phyloP scores from a whole-genome alignment of 2,113 vertebrate genomes.

The Calyptomena viridis region DNA sequence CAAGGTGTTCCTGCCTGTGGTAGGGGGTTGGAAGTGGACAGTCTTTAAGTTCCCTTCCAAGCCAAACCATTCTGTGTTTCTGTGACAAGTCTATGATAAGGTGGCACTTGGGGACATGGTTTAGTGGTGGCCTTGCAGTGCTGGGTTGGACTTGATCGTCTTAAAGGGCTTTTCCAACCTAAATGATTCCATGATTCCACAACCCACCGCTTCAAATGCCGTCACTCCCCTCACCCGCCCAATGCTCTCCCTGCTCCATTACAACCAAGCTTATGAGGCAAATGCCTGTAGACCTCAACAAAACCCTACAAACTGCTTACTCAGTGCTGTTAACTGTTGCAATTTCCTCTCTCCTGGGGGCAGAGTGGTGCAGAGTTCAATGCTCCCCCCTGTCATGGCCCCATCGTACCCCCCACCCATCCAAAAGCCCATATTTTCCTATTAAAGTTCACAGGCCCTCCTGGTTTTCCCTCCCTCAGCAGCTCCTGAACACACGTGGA shows the following conservation, averaged over 20 bases:
- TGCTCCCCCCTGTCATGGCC: neutral
- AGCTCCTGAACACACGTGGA: neutral
- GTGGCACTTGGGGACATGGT: neutral
- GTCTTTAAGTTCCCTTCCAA: neutral
- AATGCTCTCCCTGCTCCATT: neutral
- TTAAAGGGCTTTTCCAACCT: neutral
- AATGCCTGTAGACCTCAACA: neutral
- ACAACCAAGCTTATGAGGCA: neutral
- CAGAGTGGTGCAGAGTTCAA: neutral
- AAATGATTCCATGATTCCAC: neutral
- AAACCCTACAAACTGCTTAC: neutral
- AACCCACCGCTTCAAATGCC: neutral
- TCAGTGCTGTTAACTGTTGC: neutral
- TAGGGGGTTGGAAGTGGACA: rapidly evolving
- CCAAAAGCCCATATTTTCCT: neutral
- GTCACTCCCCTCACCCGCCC: neutral
- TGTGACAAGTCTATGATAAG: neutral
- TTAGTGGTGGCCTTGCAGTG: neutral
- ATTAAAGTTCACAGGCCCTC: neutral
- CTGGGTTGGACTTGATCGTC: neutral
- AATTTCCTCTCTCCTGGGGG: neutral
- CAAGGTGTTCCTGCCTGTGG: neutral
- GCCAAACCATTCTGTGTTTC: neutral
- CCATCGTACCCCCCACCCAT: neutral
- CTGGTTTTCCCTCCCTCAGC: neutral